Conservation (phyloP, 2,888 invertebrate species). For the Oscheius myriophilus region DNA sequence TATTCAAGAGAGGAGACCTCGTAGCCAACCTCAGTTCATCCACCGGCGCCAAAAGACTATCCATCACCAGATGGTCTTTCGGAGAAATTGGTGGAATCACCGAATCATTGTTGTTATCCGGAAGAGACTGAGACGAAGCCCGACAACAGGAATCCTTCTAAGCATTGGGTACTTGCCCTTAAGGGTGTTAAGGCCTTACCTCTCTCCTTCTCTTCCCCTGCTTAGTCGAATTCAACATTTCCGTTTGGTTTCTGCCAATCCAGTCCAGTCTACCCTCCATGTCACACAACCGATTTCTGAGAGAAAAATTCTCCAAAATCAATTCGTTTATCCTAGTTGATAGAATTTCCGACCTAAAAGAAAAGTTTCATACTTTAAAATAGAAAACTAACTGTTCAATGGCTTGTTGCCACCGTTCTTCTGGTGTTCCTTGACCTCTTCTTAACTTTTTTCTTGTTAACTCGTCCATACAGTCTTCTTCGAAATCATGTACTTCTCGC, state of each 20-base stretch:
- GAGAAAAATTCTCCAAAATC: constrained; percentile 53
- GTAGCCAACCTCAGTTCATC: constrained; percentile 38
- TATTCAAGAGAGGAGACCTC: constrained; percentile 43
- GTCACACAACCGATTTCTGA: constrained; percentile 45
- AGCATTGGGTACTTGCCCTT: not conserved
- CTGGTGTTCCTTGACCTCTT: constrained; percentile 30
- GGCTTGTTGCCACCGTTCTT: constrained; percentile 36
- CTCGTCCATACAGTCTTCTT: constrained; percentile 97
- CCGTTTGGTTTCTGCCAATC: constrained; percentile 34
- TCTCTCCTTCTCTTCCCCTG: constrained; percentile 7
- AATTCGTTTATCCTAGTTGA: constrained; percentile 51
- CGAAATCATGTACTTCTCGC: constrained; percentile 93
- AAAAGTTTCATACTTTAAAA: not conserved
- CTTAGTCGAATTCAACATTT: constrained; percentile 22
- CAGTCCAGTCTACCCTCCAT: constrained; percentile 45
- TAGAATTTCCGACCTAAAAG: constrained; percentile 49
- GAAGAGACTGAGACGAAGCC: constrained; percentile 12
- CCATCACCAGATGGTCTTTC: constrained; percentile 21
- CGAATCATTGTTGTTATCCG: constrained; percentile 8
- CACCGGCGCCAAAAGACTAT: constrained; percentile 13
- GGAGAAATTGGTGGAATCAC: not conserved
- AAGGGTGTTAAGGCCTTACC: not conserved
- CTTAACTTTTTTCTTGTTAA: constrained; percentile 79
- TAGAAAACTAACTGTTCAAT: constrained; percentile 30
- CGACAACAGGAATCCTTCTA: not conserved